phyloP scores from a whole-genome alignment of 1,140 invertebrate genomes.

The Euura saliciscinereae region DNA sequence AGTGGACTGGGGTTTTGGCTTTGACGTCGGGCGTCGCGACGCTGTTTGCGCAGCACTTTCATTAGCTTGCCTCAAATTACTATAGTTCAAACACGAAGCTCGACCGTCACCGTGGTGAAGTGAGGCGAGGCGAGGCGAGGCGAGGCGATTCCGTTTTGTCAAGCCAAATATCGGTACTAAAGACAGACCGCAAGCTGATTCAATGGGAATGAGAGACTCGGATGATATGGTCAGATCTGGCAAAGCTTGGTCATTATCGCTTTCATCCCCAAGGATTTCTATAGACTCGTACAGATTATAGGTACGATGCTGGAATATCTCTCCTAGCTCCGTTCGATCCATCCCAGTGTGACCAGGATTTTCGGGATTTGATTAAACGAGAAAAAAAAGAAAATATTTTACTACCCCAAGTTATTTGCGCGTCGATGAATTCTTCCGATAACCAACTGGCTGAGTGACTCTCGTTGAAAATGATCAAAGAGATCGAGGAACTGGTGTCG shows the following conservation, averaged over 20 bases:
- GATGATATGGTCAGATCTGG: background rate
- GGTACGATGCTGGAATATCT: background rate
- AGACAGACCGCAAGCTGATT: conserved; percentile 28
- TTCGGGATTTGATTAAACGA: background rate
- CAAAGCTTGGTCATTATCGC: background rate
- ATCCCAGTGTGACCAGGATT: background rate
- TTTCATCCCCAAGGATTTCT: background rate
- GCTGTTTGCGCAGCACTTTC: conserved; percentile 58
- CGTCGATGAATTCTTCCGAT: too few relatives aligned
- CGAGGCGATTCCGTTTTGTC: conserved; percentile 52
- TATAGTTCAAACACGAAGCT: conserved; percentile 54
- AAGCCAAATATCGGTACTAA: conserved; percentile 48
- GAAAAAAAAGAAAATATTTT: background rate
- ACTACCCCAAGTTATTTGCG: background rate
- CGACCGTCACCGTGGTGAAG: conserved; percentile 17
- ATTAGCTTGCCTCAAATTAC: conserved; percentile 60
- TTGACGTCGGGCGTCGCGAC: conserved; percentile 56
- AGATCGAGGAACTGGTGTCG: too few relatives aligned
- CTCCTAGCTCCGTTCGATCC: background rate
- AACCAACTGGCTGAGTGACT: too few relatives aligned
- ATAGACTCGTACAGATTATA: background rate
- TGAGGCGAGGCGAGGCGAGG: conserved; percentile 19
- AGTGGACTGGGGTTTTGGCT: conserved; percentile 42
- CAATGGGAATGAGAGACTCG: background rate
- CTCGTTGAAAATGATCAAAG: too few relatives aligned